Evolutionary conservation across 2,113 vertebrate species (phyloP).

Genomic region (Phalacrocorax aristotelis): DNA sequence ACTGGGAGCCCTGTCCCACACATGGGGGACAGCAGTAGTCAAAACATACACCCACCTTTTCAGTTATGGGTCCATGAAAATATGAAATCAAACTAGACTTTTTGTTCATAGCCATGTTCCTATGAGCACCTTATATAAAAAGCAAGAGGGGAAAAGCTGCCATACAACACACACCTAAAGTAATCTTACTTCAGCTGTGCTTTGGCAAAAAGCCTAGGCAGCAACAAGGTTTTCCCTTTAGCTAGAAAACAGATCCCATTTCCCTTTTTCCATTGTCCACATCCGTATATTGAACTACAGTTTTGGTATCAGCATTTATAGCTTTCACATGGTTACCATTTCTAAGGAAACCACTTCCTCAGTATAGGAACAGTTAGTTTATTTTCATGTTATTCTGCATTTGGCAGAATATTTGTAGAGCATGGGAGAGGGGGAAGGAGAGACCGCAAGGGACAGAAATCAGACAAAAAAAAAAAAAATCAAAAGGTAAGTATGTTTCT

Average conservation of each 20-base stretch:
- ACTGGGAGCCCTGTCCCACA: neutral
- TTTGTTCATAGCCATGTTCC: neutral
- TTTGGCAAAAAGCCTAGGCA: constrained; percentile 25
- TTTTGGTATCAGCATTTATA: constrained; percentile 25
- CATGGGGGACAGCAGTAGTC: accelerated
- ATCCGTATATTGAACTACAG: neutral
- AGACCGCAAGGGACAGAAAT: neutral
- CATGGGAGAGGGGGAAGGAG: neutral
- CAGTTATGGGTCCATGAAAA: neutral
- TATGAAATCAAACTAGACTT: neutral
- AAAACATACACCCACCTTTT: neutral
- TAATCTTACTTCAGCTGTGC: neutral
- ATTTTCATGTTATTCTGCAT: neutral
- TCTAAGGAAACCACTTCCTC: constrained; percentile 58
- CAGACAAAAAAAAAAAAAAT: neutral
- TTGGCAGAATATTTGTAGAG: neutral
- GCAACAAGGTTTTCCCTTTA: neutral
- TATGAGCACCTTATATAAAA: neutral
- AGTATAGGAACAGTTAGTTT: neutral
- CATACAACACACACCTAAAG: neutral
- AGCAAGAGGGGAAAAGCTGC: neutral
- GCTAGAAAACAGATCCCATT: neutral
- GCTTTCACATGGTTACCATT: constrained; percentile 35
- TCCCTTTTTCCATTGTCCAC: neutral
- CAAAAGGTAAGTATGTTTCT: neutral